These are phyloP conservation scores for Pavo muticus DNA, from an alignment of 2,113 vertebrate species.

Conservation along the genomic window DNA sequence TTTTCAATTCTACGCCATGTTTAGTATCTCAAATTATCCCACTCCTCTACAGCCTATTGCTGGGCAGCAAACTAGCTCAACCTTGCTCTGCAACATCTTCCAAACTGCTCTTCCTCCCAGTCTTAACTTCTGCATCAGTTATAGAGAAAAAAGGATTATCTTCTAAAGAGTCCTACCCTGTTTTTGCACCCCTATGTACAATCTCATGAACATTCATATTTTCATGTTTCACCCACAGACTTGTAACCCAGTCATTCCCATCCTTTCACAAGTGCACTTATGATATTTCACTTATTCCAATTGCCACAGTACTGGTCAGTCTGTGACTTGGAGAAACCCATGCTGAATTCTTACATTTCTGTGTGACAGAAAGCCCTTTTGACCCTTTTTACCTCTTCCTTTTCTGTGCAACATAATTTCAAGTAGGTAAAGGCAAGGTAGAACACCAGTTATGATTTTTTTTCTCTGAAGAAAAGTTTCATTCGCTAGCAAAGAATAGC, in stretches of 20 bases:
- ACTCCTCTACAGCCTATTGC: not conserved
- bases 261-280: not conserved
- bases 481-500: not conserved
- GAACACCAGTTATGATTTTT: not conserved
- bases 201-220: not conserved
- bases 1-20: not conserved
- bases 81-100: not conserved
- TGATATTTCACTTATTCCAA: not conserved
- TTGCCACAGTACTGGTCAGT: not conserved
- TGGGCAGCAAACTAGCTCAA: not conserved
- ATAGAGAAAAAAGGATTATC: not conserved
- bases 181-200: not conserved
- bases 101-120: not conserved
- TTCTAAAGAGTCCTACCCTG: not conserved
- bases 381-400: not conserved
- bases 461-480: not conserved
- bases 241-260: not conserved
- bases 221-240: not conserved
- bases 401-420: not conserved
- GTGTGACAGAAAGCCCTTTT: not conserved
- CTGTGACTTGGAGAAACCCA: not conserved
- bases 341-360: not conserved
- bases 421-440: not conserved
- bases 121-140: not conserved
- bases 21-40: not conserved